These are phyloP conservation scores for Rhinoptilus africanus DNA, from an alignment of 2,113 vertebrate genomes.

Conservation along the genomic window DNA sequence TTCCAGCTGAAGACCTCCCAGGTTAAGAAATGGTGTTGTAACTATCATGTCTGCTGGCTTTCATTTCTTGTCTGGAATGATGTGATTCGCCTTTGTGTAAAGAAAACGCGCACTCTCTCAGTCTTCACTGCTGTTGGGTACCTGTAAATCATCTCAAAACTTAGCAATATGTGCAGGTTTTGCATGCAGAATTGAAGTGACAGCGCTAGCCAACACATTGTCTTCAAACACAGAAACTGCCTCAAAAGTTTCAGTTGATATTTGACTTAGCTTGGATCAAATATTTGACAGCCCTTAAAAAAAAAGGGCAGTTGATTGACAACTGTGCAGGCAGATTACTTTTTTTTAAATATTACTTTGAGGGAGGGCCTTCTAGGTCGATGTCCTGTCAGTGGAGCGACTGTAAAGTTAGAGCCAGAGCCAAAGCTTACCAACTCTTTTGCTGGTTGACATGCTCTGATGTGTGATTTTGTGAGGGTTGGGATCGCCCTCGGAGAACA, in stretches of 20 bases:
- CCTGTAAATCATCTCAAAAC: not conserved
- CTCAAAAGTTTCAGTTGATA: not conserved
- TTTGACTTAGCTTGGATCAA: not conserved
- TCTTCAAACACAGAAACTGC: not conserved
- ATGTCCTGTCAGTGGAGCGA: not conserved
- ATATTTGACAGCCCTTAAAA: not conserved
- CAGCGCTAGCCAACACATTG: not conserved
- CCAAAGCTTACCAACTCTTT: not conserved
- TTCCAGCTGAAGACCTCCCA: not conserved
- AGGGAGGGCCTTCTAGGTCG: not conserved
- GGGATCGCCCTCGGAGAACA: not conserved
- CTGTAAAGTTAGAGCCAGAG: not conserved
- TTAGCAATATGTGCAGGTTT: not conserved
- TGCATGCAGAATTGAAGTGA: not conserved
- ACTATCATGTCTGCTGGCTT: not conserved
- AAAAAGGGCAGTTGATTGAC: not conserved
- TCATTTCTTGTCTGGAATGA: not conserved
- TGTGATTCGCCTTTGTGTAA: not conserved
- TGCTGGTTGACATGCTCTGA: fast-evolving
- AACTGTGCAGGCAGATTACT: not conserved
- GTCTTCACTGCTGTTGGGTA: not conserved
- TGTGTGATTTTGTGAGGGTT: not conserved
- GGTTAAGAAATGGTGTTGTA: not conserved
- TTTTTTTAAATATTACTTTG: not conserved
- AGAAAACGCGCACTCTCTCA: not conserved